Base-by-base conservation (phyloP, 2,888 invertebrate species). In the Nephrocerus scutellatus region DNA sequence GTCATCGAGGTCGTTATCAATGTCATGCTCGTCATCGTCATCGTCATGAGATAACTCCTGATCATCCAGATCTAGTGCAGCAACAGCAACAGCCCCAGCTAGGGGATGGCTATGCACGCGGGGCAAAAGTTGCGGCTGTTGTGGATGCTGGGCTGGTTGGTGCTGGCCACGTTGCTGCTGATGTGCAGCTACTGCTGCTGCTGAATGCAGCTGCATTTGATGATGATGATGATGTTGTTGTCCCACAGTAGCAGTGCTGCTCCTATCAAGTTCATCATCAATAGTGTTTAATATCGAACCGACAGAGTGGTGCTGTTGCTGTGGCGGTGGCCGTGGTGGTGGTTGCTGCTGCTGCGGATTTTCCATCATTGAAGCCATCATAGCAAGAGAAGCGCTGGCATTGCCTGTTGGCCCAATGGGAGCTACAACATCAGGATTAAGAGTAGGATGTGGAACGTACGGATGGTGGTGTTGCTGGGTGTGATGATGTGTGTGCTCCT, bases 11-110 rank as follows among this genome's bases (percentile, higher is more conserved):
- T 56, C 58, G 30, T 52, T 52, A 31, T 63, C 62, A 37, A 60
- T 44, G 10, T 63, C 62, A 32, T 49, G 45, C 21, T 62, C 57
- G 22, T 62, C 62, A 19, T 52, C 52, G 25, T 62, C 62, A 33
- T 62, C 62, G 13, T 62, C 62, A 19, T 56, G 55, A 6, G 62
- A 62, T 12, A 62, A 35, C 23, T 63, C 62, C 39, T 60, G 58
- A 19, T 62, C 62, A 24, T 62, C 62, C 26, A 59, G 46, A 18
- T 62, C 63, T 24, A 61, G 26, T 8, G 41, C 36, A 12, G 30
- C 39, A 26, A 25, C 34, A 6, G 47, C 26, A 39, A 41, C 43
- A 16, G 36, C 21, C 8, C 19, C 23, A 16, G 29, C 21, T 2
- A n/a, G n/a, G n/a, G n/a, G n/a, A n/a, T n/a, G 36, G 22, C 15